These are phyloP conservation scores for Yoshiicerus persimilis DNA, from an alignment of 1,140 invertebrate species.

Conservation along the genomic window DNA sequence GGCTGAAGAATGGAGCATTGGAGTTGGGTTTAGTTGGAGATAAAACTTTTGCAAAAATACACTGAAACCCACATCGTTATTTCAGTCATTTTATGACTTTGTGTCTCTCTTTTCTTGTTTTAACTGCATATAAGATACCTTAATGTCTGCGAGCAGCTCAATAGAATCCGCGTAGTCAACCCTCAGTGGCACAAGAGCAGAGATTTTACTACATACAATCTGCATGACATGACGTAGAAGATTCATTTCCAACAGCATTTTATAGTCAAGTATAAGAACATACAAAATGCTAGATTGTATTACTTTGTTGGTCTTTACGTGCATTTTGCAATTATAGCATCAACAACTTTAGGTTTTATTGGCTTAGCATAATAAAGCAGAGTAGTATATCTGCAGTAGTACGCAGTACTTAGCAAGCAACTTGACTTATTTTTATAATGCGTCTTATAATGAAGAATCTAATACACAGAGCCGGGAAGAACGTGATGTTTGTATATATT, in stretches of 20 bases:
- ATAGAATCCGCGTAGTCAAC: background rate
- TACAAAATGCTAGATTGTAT: background rate
- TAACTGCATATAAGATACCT: conserved; percentile 7
- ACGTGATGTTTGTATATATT: too few species aligned
- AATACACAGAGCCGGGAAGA: too few species aligned
- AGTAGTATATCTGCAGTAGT: too few species aligned
- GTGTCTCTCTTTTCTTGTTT: conserved; percentile 6
- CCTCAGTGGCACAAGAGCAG: background rate
- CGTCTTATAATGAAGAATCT: too few species aligned
- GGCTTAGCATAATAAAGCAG: background rate
- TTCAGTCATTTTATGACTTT: conserved; percentile 29
- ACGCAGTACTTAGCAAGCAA: too few species aligned
- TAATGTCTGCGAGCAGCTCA: background rate
- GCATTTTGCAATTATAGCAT: background rate
- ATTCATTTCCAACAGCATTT: background rate
- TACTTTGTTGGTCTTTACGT: background rate
- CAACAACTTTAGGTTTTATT: background rate
- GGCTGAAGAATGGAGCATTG: background rate
- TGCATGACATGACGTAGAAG: background rate
- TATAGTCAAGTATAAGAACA: background rate
- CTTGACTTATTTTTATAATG: too few species aligned
- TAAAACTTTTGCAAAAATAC: conserved; percentile 29
- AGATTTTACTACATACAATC: background rate
- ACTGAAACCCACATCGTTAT: conserved; percentile 29
- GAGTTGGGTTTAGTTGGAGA: background rate